Base-by-base conservation (phyloP, 2,113 vertebrate genomes). In the Heptranchias perlo region DNA sequence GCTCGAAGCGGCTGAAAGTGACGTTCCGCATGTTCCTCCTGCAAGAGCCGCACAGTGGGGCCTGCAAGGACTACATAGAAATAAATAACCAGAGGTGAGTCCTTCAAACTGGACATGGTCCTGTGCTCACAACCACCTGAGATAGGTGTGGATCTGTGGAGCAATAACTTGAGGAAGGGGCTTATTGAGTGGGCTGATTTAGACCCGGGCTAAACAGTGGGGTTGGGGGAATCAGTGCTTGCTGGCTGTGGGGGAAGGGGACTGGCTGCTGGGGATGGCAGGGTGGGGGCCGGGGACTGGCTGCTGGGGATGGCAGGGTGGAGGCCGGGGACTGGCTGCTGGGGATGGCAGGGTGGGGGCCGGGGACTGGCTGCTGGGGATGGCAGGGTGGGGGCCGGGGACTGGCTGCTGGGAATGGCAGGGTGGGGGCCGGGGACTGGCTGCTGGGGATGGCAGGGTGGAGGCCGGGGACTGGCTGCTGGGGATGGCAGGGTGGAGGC, bases 31-130 rank as follows among this genome's bases (percentile, higher is more conserved):
- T 97, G 96, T 99, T 99, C 97, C 98, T 98, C 14, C 78, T 99
- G 96, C 96, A 97, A 28, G 97, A 98, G 73, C 97, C 97, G 0
- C 97, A 96, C 0, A 67, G 7, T 96, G 35, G 11, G 96, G 13
- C 98, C 96, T 25, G 67, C 93, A 99, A 99, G 96, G 99, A 99
- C 97, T 99, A 98, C 0, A 98, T 99, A 96, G 96, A 98, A 96
- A 49, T 99, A 96, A 98, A 98, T 0, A 96, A 96, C 61, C 97
- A 97, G 0, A 99, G 96, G 99, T 99, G 96, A 98, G 98, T 96
- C 18, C 1, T 93, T 62, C 35, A 18, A 82, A 47, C 39, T 82
- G 78, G 31, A 31, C 69, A 73, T 31, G 35, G 28, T 35, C 25
- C 31, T 54, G 49, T 35, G 44, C 52, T 28, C 7, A 21, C 84